Percentiles rank a stretch among this genome's conserved stretches.
phyloP scores from a whole-genome alignment of 2,113 vertebrate species.

The Urocolius indicus region DNA sequence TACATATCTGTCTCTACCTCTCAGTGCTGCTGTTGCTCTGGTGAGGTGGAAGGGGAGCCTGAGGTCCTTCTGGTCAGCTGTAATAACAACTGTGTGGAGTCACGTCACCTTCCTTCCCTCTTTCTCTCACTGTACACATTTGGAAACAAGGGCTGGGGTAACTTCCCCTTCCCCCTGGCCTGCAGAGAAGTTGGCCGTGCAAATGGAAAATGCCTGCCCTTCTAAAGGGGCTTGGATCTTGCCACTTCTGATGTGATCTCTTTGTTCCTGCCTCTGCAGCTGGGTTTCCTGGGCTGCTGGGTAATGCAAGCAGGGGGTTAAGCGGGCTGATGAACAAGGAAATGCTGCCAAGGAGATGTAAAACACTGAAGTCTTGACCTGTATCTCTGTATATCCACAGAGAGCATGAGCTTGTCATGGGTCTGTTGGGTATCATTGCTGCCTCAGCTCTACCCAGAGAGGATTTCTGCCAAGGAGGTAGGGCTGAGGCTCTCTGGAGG shows the following conservation, averaged over 20 bases:
- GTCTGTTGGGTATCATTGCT: neutral
- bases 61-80: neutral
- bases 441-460: neutral
- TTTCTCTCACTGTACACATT: neutral
- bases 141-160: neutral
- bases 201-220: neutral
- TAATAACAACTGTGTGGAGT: neutral
- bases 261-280: neutral
- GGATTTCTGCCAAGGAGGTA: slow-evolving; percentile 8
- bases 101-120: neutral
- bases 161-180: neutral
- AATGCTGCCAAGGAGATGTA: slow-evolving; percentile 20
- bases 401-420: neutral
- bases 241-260: neutral
- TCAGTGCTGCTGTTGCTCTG: neutral
- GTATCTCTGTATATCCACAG: neutral
- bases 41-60: neutral
- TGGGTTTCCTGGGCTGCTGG: neutral
- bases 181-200: neutral
- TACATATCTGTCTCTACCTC: slow-evolving; percentile 16
- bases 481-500: neutral
- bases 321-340: neutral
- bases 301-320: neutral
- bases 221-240: neutral
- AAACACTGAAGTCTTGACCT: neutral